These are phyloP conservation scores for Tetraodon nigroviridis DNA, from an alignment of 2,113 vertebrate species.

Conservation along the genomic window DNA sequence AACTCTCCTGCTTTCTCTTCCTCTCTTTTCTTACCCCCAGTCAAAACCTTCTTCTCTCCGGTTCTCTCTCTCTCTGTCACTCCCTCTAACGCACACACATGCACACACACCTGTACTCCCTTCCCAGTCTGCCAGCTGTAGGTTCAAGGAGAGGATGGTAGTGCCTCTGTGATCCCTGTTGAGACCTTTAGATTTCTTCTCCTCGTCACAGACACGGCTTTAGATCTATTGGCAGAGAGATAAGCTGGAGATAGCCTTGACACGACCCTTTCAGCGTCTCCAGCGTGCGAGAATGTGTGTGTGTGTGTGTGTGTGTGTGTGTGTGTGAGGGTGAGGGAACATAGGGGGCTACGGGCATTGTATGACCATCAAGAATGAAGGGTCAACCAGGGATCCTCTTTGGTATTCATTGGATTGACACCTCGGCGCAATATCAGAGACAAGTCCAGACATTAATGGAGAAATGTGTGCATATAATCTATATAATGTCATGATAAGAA, in stretches of 20 bases:
- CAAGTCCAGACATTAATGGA: neutral
- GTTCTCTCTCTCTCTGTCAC: too few species aligned
- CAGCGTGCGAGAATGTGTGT: constrained; percentile 4
- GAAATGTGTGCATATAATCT: too few species aligned
- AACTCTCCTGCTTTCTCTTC: constrained; percentile 46
- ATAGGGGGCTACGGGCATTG: constrained; percentile 1
- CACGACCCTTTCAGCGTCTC: constrained; percentile 46
- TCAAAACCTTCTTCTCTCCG: constrained; percentile 9
- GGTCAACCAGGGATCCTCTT: constrained; percentile 14
- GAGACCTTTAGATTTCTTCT: constrained; percentile 35
- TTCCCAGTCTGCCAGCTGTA: constrained; percentile 18
- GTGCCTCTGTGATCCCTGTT: constrained; percentile 34
- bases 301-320: constrained; percentile 3
- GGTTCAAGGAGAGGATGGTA: constrained; percentile 33
- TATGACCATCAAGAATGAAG: constrained; percentile 5
- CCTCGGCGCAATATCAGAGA: constrained; percentile 6
- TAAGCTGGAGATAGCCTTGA: constrained; percentile 48
- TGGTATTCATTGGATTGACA: constrained; percentile 20
- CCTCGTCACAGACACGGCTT: constrained; percentile 37
- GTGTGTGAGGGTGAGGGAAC: neutral
- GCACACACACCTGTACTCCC: constrained; percentile 1
- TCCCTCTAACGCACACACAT: constrained; percentile 7
- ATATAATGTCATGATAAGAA: neutral
- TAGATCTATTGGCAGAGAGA: constrained; percentile 35
- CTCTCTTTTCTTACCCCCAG: constrained; percentile 23